phyloP scores from a whole-genome alignment of 2,797 vertebrate species.

The Sylvia borin region DNA sequence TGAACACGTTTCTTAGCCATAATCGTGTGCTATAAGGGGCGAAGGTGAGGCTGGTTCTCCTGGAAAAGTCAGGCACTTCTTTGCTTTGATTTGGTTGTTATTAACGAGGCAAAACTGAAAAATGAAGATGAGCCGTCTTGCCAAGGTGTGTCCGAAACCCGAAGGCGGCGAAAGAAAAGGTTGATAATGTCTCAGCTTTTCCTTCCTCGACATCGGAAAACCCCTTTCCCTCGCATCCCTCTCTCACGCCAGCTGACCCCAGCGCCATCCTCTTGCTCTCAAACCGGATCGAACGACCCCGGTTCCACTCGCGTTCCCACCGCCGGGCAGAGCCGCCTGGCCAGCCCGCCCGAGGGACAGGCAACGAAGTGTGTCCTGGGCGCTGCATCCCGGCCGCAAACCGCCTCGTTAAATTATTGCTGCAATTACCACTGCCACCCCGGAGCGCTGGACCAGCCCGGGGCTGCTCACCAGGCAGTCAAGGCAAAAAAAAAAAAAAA shows the following conservation, averaged over 20 bases:
- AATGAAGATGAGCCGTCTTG: not conserved
- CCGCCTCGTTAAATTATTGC: not conserved
- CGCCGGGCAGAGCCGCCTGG: not conserved
- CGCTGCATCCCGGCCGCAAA: not conserved
- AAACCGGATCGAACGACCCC: slow-evolving; percentile 1
- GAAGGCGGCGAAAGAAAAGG: not conserved
- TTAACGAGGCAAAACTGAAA: not conserved
- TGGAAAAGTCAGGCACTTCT: not conserved
- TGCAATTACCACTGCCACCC: not conserved
- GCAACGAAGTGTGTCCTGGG: not conserved
- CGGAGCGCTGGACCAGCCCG: not conserved
- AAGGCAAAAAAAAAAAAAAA: not conserved
- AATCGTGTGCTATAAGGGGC: not conserved
- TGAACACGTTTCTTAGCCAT: not conserved
- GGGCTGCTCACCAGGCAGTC: not conserved
- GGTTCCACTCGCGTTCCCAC: not conserved
- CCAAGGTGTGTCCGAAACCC: not conserved
- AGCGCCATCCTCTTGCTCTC: not conserved
- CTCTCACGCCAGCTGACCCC: not conserved
- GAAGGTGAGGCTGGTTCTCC: not conserved
- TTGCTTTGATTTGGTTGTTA: not conserved
- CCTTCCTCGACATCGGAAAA: not conserved
- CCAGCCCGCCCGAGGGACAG: not conserved
- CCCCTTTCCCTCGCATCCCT: not conserved
- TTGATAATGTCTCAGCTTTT: not conserved